Conservation (phyloP, 2,113 vertebrate species). For the Prionailurus viverrinus region DNA sequence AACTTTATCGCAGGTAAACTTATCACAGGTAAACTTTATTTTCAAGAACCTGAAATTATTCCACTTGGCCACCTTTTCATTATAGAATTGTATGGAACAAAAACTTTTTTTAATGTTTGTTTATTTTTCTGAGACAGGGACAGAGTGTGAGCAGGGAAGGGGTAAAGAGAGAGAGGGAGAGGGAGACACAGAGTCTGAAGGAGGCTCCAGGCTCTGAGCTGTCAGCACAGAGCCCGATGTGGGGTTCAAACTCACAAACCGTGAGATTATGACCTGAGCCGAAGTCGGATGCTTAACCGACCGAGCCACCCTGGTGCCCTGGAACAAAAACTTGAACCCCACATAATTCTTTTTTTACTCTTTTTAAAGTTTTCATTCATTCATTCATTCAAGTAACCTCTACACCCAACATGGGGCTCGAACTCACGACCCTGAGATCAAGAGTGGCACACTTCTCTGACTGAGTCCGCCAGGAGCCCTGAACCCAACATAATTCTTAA, state of each 20-base stretch:
- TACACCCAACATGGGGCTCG: neutral
- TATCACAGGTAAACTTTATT: neutral
- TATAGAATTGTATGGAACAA: constrained; percentile 9
- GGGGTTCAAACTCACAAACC: too few species aligned
- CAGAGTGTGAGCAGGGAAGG: too few species aligned
- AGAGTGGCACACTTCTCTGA: neutral
- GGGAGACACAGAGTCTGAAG: too few species aligned
- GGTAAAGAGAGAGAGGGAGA: too few species aligned
- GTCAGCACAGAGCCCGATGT: too few species aligned
- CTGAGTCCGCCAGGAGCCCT: neutral
- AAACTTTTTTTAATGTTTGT: too few species aligned
- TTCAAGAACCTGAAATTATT: constrained; percentile 41
- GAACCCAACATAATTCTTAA: neutral
- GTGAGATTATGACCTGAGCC: too few species aligned
- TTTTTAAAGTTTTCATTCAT: neutral
- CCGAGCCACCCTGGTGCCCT: neutral
- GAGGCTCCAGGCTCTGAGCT: too few species aligned
- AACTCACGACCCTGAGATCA: neutral
- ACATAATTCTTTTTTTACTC: neutral
- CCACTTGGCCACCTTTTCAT: neutral
- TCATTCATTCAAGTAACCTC: neutral
- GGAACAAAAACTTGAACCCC: constrained; percentile 15
- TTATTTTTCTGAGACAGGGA: too few species aligned
- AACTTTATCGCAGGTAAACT: neutral
- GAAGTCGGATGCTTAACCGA: too few species aligned